Percentiles rank a stretch among this genome's conserved stretches.
Conservation (phyloP, 2,113 vertebrate genomes). For the Microtus oregoni region DNA sequence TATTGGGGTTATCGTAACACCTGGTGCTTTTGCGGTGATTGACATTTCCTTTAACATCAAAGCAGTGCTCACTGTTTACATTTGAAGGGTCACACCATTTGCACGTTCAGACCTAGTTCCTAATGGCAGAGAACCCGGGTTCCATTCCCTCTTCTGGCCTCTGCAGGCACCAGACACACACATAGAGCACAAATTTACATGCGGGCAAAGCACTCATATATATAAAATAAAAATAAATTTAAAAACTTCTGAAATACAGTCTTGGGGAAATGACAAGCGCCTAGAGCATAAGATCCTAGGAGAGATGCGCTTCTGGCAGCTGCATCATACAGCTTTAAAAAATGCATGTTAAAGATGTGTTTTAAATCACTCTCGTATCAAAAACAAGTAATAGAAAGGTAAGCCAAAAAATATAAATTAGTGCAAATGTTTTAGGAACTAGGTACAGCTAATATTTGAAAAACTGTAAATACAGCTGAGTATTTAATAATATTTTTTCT, state of each 20-base stretch:
- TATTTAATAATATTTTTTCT: neutral
- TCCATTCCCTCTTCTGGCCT: neutral
- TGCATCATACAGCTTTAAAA: neutral
- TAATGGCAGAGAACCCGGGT: neutral
- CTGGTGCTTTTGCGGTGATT: neutral
- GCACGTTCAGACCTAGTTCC: neutral
- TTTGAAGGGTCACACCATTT: neutral
- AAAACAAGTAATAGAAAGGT: conserved; percentile 3
- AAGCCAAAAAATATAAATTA: neutral
- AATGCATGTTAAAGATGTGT: neutral
- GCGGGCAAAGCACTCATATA: neutral
- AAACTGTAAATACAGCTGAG: neutral
- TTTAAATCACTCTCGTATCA: conserved; percentile 28
- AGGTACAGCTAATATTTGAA: neutral
- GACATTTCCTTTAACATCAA: conserved; percentile 17
- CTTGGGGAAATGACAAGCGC: neutral
- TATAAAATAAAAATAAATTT: neutral
- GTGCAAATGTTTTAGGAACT: neutral
- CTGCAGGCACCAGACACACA: neutral
- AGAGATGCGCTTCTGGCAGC: neutral
- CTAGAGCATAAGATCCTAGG: neutral
- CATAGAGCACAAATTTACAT: neutral
- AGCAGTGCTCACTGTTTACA: neutral
- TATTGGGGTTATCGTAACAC: neutral
- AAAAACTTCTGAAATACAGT: neutral